phyloP scores from a whole-genome alignment of 2,888 invertebrate species.

The Aspidiotus rigidus region DNA sequence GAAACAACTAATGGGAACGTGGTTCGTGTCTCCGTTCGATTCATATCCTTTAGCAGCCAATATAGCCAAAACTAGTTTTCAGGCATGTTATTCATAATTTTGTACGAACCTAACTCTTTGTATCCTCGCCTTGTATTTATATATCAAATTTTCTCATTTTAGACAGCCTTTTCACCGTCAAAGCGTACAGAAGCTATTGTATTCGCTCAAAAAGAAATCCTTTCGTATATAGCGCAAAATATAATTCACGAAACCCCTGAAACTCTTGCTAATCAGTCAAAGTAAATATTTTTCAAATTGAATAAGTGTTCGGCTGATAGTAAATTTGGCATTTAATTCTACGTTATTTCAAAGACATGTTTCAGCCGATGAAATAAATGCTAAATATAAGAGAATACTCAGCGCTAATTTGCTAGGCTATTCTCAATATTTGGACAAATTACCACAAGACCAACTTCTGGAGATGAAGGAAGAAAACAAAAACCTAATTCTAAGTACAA shows the following conservation, averaged over 20 bases:
- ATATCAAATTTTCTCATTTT: conserved; percentile 38
- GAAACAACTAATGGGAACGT: conserved; percentile 66
- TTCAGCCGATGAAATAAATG: conserved; percentile 50
- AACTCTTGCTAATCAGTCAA: conserved; percentile 47
- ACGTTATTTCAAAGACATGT: background rate
- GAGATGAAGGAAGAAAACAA: conserved; percentile 49
- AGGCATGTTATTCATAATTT: conserved; percentile 42
- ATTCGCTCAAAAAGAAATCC: conserved; percentile 73
- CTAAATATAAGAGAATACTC: conserved; percentile 58
- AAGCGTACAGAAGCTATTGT: conserved; percentile 70
- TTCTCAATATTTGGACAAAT: conserved; percentile 52
- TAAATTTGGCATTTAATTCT: conserved; percentile 12
- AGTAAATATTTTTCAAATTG: conserved; percentile 41
- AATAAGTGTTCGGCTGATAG: background rate
- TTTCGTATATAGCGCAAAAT: conserved; percentile 63
- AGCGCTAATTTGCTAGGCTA: conserved; percentile 58
- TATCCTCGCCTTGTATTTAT: conserved; percentile 25
- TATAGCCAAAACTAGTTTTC: conserved; percentile 59
- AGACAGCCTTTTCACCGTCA: conserved; percentile 66
- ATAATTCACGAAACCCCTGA: conserved; percentile 53
- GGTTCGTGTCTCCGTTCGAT: conserved; percentile 80
- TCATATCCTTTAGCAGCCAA: conserved; percentile 74
- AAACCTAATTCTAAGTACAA: conserved; percentile 49
- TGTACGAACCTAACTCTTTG: background rate
- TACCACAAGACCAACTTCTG: conserved; percentile 47